Base-by-base conservation (phyloP, 2,888 invertebrate species). In the Craniophora ligustri region DNA sequence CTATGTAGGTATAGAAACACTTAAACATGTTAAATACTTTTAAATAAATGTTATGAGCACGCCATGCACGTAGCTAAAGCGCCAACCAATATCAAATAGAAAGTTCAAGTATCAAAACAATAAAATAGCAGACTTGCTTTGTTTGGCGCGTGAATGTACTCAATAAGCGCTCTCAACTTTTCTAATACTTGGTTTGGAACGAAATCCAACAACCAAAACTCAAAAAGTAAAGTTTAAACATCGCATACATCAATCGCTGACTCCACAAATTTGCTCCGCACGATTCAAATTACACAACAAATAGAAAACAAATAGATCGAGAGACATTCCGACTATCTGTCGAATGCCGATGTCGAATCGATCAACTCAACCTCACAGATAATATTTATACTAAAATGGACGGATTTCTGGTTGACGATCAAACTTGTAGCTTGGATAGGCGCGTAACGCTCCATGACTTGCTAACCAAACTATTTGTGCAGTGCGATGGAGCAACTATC, bases 231-330 rank as follows among this genome's bases (percentile, higher is more conserved):
- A 58, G 51, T 67, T 69, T 58, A 60, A 64, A 75, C 48, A 57
- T 60, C 55, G 50, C 63, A 61, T 70, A 76, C 61, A 76, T 79
- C 74, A 73, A 63, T 70, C 63, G 64, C 48, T 39, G 61, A 60
- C 61, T 56, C 68, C 63, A 62, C 70, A 71, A 66, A 71, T 72
- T 72, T 67, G 44, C 53, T n/a, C 67, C 57, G 72, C 58, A 67
- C 67, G 70, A 51, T 75, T 75, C 69, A 50, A 70, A 77, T 81
- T 79, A 75, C 78, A 76, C 71, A 76, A 75, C 74, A 76, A 81
- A 80, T 75, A 74, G 72, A 75, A 75, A 75, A 58, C 57, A 60
- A 57, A 71, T 58, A 53, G 65, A 58, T 65, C 45, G 46, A 41
- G 55, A 48, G 61, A 71, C 54, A 71, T 66, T 57, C 54, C 53